Conservation (phyloP, 2,888 invertebrate species). For the Drosophila robusta region DNA sequence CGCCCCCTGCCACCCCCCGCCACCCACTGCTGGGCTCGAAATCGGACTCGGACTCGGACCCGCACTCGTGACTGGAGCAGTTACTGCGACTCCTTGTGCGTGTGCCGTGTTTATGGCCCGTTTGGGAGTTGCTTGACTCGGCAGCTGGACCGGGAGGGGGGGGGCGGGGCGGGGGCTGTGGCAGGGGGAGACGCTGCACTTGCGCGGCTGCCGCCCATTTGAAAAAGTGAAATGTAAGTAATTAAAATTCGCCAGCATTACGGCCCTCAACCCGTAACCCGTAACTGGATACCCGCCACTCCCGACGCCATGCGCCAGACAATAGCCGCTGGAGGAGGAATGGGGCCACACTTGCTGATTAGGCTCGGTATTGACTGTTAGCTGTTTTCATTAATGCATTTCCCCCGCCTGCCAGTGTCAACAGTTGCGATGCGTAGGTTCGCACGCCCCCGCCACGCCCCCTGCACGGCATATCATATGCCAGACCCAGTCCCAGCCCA, state of each 20-base stretch:
- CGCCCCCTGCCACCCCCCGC: not conserved
- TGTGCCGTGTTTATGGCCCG: slow-evolving; percentile 69
- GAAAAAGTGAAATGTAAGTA: slow-evolving; percentile 73
- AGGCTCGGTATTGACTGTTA: slow-evolving; percentile 21
- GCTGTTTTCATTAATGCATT: slow-evolving; percentile 42
- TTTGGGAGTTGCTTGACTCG: slow-evolving; percentile 45
- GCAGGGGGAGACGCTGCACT: slow-evolving; percentile 49
- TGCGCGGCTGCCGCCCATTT: slow-evolving; percentile 67
- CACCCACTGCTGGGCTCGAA: slow-evolving; percentile 2
- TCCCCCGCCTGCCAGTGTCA: slow-evolving; percentile 17
- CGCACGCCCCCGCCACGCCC: slow-evolving; percentile 28
- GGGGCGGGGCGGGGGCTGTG: not conserved
- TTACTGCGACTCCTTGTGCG: slow-evolving; percentile 41
- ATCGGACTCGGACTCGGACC: slow-evolving; percentile 13
- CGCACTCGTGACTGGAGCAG: slow-evolving; percentile 30
- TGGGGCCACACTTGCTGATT: slow-evolving; percentile 31
- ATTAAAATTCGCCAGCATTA: slow-evolving; percentile 73
- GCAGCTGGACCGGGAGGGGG: not conserved
- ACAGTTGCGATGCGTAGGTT: slow-evolving; percentile 24
- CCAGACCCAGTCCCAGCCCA: slow-evolving; percentile 7
- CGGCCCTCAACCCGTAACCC: slow-evolving; percentile 25
- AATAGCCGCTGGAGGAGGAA: slow-evolving; percentile 8
- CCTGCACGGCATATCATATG: not conserved
- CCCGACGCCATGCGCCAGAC: slow-evolving; percentile 34
- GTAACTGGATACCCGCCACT: slow-evolving; percentile 54